phyloP scores from a whole-genome alignment of 2,797 vertebrate species.

The Clarias pachynema region DNA sequence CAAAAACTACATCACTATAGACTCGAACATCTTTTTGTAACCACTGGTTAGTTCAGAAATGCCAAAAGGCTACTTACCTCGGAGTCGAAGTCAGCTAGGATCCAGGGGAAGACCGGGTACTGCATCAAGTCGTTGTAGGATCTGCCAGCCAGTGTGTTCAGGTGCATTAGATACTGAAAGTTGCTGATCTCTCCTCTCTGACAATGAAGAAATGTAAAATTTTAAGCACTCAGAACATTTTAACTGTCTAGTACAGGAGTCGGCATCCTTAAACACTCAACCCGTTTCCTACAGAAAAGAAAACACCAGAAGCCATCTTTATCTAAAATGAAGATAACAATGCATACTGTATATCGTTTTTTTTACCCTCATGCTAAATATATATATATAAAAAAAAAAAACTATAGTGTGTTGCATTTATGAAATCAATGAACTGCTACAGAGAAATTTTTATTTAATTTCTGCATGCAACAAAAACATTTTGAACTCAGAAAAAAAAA shows the following conservation, averaged over 20 bases:
- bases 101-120: conserved; percentile 98
- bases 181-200: conserved; percentile 99
- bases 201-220: conserved; percentile 15
- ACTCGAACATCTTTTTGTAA: not conserved
- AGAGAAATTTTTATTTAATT: too few relatives aligned
- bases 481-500: too few relatives aligned
- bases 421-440: too few relatives aligned
- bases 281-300: too few relatives aligned
- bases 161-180: conserved; percentile 99
- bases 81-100: conserved; percentile 92
- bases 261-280: too few relatives aligned
- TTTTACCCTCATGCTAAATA: too few relatives aligned
- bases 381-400: too few relatives aligned
- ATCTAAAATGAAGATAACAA: too few relatives aligned
- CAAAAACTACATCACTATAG: not conserved
- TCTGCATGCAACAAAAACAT: too few relatives aligned
- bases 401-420: too few relatives aligned
- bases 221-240: not conserved
- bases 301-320: too few relatives aligned
- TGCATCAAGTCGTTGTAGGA: conserved; percentile 99
- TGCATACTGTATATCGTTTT: too few relatives aligned
- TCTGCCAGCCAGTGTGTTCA: conserved; percentile 95
- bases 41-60: not conserved
- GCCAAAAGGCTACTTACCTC: conserved; percentile 75
- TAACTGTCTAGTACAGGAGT: not conserved